phyloP scores from a whole-genome alignment of 1,140 invertebrate genomes.

The Pseudomyrmex dendroicus region DNA sequence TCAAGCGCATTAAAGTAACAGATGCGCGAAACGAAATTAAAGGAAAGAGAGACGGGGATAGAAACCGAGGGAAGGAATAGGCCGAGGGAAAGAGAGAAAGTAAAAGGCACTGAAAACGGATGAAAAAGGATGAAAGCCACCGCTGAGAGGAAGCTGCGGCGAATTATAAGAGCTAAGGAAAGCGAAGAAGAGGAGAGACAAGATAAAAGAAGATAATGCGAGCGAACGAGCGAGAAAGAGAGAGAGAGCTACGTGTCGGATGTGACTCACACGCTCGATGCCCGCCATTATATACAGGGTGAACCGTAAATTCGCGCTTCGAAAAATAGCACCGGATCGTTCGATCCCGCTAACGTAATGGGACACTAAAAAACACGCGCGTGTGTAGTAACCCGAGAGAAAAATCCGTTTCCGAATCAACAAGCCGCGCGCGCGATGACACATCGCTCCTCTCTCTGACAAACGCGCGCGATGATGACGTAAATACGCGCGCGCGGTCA shows the following conservation, averaged over 20 bases:
- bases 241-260: conserved; percentile 31
- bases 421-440: not conserved
- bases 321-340: not conserved
- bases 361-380: not conserved
- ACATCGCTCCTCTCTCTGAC: not conserved
- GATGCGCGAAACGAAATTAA: not conserved
- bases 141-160: not conserved
- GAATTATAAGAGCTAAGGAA: conserved; percentile 39
- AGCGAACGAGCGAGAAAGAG: conserved; percentile 7
- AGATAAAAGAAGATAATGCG: conserved; percentile 46
- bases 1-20: not conserved
- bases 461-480: not conserved
- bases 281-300: conserved; percentile 22
- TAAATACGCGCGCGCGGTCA: not conserved
- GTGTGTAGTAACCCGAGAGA: not conserved
- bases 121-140: conserved; percentile 7
- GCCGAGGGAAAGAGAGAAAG: not conserved
- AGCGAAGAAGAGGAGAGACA: conserved; percentile 30
- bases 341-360: not conserved
- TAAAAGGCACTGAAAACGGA: not conserved
- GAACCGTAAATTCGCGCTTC: conserved; percentile 10
- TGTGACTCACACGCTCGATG: conserved; percentile 27
- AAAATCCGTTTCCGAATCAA: conserved; percentile 4
- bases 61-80: not conserved
- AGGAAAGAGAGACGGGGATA: conserved; percentile 8